phyloP scores from a whole-genome alignment of 2,888 invertebrate species.

The Drosophila buzzatii region DNA sequence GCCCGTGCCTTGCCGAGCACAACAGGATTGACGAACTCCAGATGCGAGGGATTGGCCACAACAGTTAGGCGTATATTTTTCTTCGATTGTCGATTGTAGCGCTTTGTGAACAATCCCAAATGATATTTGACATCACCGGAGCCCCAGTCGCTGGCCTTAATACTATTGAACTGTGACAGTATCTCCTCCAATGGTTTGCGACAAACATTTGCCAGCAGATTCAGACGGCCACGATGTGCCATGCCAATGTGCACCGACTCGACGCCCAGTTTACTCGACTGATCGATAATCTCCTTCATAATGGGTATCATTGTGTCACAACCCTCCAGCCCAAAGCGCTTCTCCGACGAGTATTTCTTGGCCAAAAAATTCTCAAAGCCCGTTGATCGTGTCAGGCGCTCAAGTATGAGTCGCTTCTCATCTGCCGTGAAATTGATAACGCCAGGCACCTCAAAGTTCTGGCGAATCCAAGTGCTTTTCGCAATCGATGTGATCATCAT shows the following conservation, averaged over 20 bases:
- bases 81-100: constrained; percentile 91
- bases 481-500: constrained; percentile 99
- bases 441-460: constrained; percentile 96
- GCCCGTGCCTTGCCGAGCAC: constrained; percentile 94
- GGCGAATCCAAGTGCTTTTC: constrained; percentile 98
- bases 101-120: constrained; percentile 92
- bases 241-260: constrained; percentile 98
- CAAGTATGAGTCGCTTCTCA: constrained; percentile 95
- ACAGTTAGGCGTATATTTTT: constrained; percentile 92
- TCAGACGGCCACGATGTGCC: constrained; percentile 93
- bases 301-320: constrained; percentile 99
- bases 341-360: constrained; percentile 99
- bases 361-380: constrained; percentile 99
- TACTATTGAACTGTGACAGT: constrained; percentile 94
- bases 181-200: constrained; percentile 94
- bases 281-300: constrained; percentile 98
- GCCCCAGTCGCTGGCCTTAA: constrained; percentile 91
- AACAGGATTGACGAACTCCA: constrained; percentile 94
- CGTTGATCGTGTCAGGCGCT: constrained; percentile 95
- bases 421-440: constrained; percentile 92
- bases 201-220: constrained; percentile 94
- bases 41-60: constrained; percentile 96
- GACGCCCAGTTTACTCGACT: constrained; percentile 95
- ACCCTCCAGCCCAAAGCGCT: constrained; percentile 99
- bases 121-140: constrained; percentile 97